Conservation (phyloP, 2,797 vertebrate species). For the Neopelma chrysocephalum region DNA sequence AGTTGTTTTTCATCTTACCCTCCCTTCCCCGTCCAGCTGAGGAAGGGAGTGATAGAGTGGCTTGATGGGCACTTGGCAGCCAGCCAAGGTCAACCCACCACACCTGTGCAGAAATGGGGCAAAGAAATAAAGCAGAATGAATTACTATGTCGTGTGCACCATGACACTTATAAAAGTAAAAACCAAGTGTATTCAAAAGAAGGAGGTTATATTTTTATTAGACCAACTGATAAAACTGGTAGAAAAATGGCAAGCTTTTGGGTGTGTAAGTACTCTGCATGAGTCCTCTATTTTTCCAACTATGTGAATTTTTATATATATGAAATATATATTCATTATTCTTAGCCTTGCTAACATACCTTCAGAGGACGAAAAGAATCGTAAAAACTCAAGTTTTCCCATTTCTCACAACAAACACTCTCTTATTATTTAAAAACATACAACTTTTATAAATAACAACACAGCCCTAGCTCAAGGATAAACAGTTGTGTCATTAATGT, state of each 20-base stretch:
- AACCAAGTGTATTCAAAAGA: background rate
- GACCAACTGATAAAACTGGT: background rate
- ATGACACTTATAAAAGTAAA: background rate
- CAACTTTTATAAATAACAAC: background rate
- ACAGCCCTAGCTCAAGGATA: background rate
- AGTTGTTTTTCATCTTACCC: background rate
- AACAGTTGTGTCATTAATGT: background rate
- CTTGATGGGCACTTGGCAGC: background rate
- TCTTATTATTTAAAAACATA: background rate
- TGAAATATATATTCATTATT: background rate
- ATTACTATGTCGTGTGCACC: background rate
- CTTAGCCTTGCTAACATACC: background rate
- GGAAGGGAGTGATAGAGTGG: rapidly evolving
- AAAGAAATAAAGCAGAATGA: background rate
- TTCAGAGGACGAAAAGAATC: background rate
- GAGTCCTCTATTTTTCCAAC: background rate
- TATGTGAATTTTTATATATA: background rate
- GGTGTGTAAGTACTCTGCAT: background rate
- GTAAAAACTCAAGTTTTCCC: background rate
- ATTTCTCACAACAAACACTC: background rate
- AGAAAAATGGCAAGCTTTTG: background rate
- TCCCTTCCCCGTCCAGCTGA: background rate
- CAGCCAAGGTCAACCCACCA: background rate
- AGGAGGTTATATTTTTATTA: background rate
- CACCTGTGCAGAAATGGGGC: rapidly evolving